Evolutionary conservation across 2,888 invertebrate genomes (phyloP), one percentile per base, ranked within the genome.

Genomic region (Pristionchus arcanus): DNA sequence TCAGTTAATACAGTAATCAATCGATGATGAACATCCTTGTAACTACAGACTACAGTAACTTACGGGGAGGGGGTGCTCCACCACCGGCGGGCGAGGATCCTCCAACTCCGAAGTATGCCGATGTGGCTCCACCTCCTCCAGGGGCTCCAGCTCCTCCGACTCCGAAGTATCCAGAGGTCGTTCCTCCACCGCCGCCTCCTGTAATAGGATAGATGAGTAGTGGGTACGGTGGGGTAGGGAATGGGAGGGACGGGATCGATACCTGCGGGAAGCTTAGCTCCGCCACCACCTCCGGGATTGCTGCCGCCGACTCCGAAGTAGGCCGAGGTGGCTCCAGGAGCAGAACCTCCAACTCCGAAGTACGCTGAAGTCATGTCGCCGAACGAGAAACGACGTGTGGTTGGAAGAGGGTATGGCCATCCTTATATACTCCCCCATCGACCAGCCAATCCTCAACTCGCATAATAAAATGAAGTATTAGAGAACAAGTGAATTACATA

Each of bases 281-380:
- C 90, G 66, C 90, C 91, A 9, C 90, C 91, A 21, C 91, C 91
- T 25, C 87, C 91, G 37, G 87, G 86, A 31, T 71, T 90, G 66
- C 91, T 90, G n/a, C 90, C 91, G 77, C 91, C 91, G 5, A 90
- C 90, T 88, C 91, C 91, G 83, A 83, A 83, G 89, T 81, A 83
- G 9, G 90, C 91, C 21, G 91, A 91, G 59, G 85, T 66, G 28
- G 91, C 91, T 66, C 92, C 92, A 84, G 89, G 87, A 77, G 89
- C 91, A 59, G 90, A 91, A 66, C 91, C 91, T 86, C 90, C 90
- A 68, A 92, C 92, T 86, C 91, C 92, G 90, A 92, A 92, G 90
- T 92, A 92, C 55, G 91, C 91, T 85, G 92, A 91, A 34, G 91
- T 91, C 90, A 92, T 92, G 31, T 11, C 49, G 59, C 55, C 59